A percentile compares a stretch with the other conserved stretches of the same genome.
phyloP scores from a whole-genome alignment of 2,113 vertebrate genomes.

The Microcebus jonahi region DNA sequence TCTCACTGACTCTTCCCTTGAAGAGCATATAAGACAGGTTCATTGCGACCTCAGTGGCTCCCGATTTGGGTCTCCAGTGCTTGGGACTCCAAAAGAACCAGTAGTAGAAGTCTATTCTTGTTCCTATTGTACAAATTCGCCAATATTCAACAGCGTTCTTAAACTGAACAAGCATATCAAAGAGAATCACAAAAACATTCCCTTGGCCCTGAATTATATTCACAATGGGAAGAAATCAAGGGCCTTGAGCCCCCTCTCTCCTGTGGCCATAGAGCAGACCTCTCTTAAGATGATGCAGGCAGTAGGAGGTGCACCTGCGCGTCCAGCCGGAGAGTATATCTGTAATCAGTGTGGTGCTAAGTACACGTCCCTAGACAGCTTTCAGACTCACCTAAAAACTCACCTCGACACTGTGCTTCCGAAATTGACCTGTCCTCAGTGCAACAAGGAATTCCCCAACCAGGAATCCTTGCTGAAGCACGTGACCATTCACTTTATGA shows the following conservation, averaged over 20 bases:
- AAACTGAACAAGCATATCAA: slow-evolving; percentile 99
- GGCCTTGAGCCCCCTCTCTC: slow-evolving; percentile 96
- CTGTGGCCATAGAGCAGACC: slow-evolving; percentile 92
- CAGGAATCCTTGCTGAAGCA: slow-evolving; percentile 98
- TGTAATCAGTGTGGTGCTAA: slow-evolving; percentile 98
- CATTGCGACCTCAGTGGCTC: slow-evolving; percentile 96
- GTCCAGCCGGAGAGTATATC: slow-evolving; percentile 94
- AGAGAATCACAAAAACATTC: slow-evolving; percentile 99
- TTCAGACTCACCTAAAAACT: slow-evolving; percentile 98
- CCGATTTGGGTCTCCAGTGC: slow-evolving; percentile 95
- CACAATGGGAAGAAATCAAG: slow-evolving; percentile 97
- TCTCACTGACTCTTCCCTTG: slow-evolving; percentile 96
- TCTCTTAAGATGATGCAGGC: slow-evolving; percentile 93
- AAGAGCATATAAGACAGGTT: slow-evolving; percentile 97
- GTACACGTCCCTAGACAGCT: slow-evolving; percentile 95
- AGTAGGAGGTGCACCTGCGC: slow-evolving; percentile 89
- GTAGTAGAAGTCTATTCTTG: slow-evolving; percentile 98
- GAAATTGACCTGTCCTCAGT: slow-evolving; percentile 97
- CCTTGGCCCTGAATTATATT: slow-evolving; percentile 97
- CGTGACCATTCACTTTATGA: slow-evolving; percentile 97
- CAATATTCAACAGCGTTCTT: slow-evolving; percentile 97
- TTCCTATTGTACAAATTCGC: slow-evolving; percentile 98
- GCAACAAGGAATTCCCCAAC: slow-evolving; percentile 99
- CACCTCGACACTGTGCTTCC: slow-evolving; percentile 96
- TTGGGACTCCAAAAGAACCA: slow-evolving; percentile 95